phyloP scores from a whole-genome alignment of 2,113 vertebrate genomes.

The Felis catus region DNA sequence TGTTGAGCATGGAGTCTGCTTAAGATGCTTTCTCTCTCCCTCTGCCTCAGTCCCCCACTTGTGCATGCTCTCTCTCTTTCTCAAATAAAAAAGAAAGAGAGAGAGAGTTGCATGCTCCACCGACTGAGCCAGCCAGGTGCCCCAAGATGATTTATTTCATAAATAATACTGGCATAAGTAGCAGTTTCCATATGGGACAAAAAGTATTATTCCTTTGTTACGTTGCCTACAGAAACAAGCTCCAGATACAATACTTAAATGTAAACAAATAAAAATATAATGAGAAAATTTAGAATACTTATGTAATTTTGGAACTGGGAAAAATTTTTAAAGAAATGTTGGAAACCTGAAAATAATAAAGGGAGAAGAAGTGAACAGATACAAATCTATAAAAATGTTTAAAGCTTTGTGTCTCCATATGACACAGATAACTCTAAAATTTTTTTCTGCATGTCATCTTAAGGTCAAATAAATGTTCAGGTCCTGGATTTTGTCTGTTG shows the following conservation, averaged over 20 bases:
- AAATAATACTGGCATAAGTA: neutral
- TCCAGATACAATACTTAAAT: neutral
- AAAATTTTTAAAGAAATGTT: neutral
- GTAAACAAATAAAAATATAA: conserved; percentile 16
- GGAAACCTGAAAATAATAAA: conserved; percentile 42
- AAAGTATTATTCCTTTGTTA: neutral
- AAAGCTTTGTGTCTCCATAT: neutral
- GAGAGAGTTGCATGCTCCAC: neutral
- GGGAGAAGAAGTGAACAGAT: neutral
- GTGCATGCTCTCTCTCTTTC: too few species aligned
- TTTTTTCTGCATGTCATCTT: conserved; percentile 36
- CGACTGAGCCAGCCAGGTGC: neutral
- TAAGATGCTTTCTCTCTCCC: too few species aligned
- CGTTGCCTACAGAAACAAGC: neutral
- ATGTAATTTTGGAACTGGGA: conserved; percentile 7
- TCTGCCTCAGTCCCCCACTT: too few species aligned
- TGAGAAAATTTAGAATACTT: neutral
- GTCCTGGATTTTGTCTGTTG: conserved; percentile 48
- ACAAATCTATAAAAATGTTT: neutral
- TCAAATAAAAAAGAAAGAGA: too few species aligned
- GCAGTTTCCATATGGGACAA: neutral
- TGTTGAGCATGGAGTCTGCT: too few species aligned
- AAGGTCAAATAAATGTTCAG: conserved; percentile 45
- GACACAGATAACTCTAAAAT: conserved; percentile 19
- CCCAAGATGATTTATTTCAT: conserved; percentile 12